Conservation (phyloP, 2,888 invertebrate genomes). For the Osmoderma eremita region DNA sequence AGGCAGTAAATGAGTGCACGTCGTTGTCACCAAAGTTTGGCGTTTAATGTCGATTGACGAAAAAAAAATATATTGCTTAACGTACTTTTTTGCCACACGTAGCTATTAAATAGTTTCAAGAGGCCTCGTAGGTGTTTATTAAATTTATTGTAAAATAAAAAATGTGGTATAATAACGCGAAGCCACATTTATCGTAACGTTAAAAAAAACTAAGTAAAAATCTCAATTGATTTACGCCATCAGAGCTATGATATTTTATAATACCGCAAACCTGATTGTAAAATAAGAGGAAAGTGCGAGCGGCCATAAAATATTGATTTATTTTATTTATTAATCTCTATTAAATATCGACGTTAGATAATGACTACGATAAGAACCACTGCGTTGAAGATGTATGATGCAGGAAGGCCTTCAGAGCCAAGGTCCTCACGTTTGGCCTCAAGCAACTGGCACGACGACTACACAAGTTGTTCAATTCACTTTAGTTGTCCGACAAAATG, state of each 20-base stretch:
- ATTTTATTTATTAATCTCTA: slow-evolving; percentile 44
- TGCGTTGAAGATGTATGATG: slow-evolving; percentile 50
- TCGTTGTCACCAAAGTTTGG: too few relatives aligned
- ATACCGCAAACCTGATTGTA: slow-evolving; percentile 14
- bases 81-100: too few relatives aligned
- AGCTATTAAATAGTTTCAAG: too few relatives aligned
- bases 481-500: slow-evolving; percentile 45
- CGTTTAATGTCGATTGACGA: too few relatives aligned
- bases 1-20: too few relatives aligned
- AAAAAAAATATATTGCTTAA: too few relatives aligned
- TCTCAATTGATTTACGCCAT: slow-evolving; percentile 25
- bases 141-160: slow-evolving; percentile 32
- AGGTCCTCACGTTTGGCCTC: slow-evolving; percentile 51
- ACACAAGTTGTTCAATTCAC: slow-evolving; percentile 44
- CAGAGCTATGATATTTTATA: slow-evolving; percentile 29
- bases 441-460: slow-evolving; percentile 41
- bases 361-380: slow-evolving; percentile 42
- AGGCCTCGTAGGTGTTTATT: slow-evolving; percentile 19
- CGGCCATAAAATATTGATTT: slow-evolving; percentile 39
- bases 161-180: slow-evolving; percentile 13
- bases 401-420: slow-evolving; percentile 52
- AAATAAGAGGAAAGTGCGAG: slow-evolving; percentile 28
- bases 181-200: slow-evolving; percentile 13
- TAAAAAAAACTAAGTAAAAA: neutral
- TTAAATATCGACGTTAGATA: slow-evolving; percentile 44